Evolutionary conservation across 2,888 invertebrate species (phyloP).

Genomic region (Melanostoma mellinum): DNA sequence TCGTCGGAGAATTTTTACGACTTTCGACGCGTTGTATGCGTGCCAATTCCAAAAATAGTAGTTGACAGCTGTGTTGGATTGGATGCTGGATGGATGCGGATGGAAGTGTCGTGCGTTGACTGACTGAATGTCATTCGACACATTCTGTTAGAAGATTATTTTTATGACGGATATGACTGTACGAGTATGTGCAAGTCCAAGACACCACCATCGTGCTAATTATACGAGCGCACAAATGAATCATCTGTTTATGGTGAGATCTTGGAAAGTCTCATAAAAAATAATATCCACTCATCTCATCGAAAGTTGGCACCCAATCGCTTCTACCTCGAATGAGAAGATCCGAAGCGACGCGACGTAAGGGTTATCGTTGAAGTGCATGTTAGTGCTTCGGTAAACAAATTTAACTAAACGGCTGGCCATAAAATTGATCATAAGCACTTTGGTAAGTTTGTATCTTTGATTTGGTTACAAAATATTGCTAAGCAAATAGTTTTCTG

Average conservation of each 20-base stretch:
- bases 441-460: constrained; percentile 55
- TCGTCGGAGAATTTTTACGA: constrained; percentile 65
- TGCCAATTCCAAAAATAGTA: constrained; percentile 62
- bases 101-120: background rate
- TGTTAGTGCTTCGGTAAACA: constrained; percentile 43
- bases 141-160: constrained; percentile 32
- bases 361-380: constrained; percentile 53
- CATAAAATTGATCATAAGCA: constrained; percentile 56
- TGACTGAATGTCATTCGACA: constrained; percentile 49
- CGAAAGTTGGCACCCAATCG: constrained; percentile 26
- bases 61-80: constrained; percentile 43
- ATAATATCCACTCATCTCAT: background rate
- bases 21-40: constrained; percentile 36
- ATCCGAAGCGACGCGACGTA: background rate
- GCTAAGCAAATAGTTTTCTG: constrained; percentile 22
- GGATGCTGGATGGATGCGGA: background rate
- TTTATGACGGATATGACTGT: constrained; percentile 60
- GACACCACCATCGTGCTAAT: constrained; percentile 56
- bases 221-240: constrained; percentile 53
- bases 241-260: constrained; percentile 60
- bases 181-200: constrained; percentile 5
- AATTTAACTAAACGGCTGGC: constrained; percentile 51
- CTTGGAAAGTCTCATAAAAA: constrained; percentile 39
- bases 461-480: constrained; percentile 63
- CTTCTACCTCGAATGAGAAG: constrained; percentile 6